Evolutionary conservation across 2,888 invertebrate species (phyloP), one percentile per base, ranked within the genome.

Genomic region (Thymelicus sylvestris): DNA sequence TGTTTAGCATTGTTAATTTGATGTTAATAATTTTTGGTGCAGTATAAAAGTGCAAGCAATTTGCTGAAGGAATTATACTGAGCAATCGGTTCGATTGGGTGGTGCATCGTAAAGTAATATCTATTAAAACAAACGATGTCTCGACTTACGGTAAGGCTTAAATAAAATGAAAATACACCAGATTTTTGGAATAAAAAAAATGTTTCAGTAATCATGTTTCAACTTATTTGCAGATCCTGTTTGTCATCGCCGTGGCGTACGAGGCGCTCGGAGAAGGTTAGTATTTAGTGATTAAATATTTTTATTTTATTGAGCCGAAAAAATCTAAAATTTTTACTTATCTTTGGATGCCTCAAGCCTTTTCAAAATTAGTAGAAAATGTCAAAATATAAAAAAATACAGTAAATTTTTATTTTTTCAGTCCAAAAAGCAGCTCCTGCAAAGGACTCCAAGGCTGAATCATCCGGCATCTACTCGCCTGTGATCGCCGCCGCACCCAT

Each of bases 1-100:
- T 83, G 80, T 84, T 88, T 91, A 91, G 88, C 83, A 92, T 91
- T 92, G 91, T 87, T 89, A 91, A 92, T 93, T 86, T 76, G 83
- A 84, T 90, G 88, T 86, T 84, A 91, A 88, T 88, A 89, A 86
- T 89, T 90, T 90, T 91, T 81, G 77, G 85, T 80, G 84, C 82
- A 86, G 89, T 92, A 92, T 92, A 92, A 86, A 92, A 92, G 90
- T 87, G 91, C 90, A 84, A 75, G 85, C 77, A 83, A 79, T 84
- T 83, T 78, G 81, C 79, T 75, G 78, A 76, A 83, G 79, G 81
- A 82, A 86, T 86, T 86, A 89, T 86, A 72, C 48, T 68, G 69
- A 84, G 74, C 80, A 80, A 82, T 77, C 82, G 83, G 84, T 85
- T 83, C 84, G 82, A 82, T 84, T 79, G 76, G 80, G 83, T 84